Percentiles rank a stretch among this genome's conserved stretches.
Evolutionary conservation across 2,113 vertebrate genomes (phyloP).

Genomic region (Zosterops hypoxanthus): DNA sequence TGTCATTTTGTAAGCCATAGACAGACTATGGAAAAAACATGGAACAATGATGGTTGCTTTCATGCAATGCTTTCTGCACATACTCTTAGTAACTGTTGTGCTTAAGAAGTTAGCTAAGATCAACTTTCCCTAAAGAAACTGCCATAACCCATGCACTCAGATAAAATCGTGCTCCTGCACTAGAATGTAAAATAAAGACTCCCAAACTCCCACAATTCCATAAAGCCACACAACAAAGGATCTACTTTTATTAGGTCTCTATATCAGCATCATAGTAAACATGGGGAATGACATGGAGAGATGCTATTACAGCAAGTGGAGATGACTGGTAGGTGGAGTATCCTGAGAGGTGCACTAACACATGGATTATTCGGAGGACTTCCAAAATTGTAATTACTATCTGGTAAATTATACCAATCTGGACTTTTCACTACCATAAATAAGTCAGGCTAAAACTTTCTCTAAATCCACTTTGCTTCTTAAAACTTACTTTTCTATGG

Average conservation of each 20-base stretch:
- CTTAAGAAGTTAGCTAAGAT: not conserved
- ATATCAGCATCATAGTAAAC: not conserved
- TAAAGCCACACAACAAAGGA: not conserved
- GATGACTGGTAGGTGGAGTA: not conserved
- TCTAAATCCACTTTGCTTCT: not conserved
- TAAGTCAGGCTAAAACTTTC: not conserved
- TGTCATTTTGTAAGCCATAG: conserved; percentile 95
- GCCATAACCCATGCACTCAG: not conserved
- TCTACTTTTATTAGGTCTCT: not conserved
- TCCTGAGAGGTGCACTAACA: not conserved
- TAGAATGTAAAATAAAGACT: not conserved
- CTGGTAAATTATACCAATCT: not conserved
- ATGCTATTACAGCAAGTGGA: not conserved
- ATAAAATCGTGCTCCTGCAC: not conserved
- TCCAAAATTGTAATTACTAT: not conserved
- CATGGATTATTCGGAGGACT: not conserved
- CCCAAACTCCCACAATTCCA: not conserved
- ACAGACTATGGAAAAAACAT: conserved; percentile 81
- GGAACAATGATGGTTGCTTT: conserved; percentile 13
- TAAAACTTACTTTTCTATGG: not conserved
- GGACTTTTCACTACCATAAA: not conserved
- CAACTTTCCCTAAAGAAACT: not conserved
- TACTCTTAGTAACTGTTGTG: not conserved
- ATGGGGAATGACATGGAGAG: not conserved
- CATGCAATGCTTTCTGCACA: not conserved